These are phyloP conservation scores for Oryzias celebensis DNA, from an alignment of 2,113 vertebrate genomes.

Conservation along the genomic window DNA sequence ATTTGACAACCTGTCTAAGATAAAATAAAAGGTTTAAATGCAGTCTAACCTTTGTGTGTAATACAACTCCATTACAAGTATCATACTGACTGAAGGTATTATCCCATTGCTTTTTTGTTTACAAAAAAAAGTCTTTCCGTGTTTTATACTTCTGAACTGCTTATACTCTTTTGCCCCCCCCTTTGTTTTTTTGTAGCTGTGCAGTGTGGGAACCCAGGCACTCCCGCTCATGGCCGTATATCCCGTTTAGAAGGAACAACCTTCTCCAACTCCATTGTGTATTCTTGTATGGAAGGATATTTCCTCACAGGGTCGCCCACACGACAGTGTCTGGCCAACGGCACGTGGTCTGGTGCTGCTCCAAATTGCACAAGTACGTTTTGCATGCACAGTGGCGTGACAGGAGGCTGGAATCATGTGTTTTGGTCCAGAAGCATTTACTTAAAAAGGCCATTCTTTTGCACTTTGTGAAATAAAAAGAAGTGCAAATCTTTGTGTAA, in stretches of 20 bases:
- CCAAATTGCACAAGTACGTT: constrained; percentile 96
- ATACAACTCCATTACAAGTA: too few relatives aligned
- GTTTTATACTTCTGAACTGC: constrained; percentile 48
- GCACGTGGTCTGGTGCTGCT: constrained; percentile 91
- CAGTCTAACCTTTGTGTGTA: too few relatives aligned
- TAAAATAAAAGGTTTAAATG: too few relatives aligned
- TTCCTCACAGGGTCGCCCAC: constrained; percentile 88
- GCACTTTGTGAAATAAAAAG: constrained; percentile 2
- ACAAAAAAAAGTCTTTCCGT: constrained; percentile 53
- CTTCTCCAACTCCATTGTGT: constrained; percentile 92
- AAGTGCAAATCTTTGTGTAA: neutral
- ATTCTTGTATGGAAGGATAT: constrained; percentile 92
- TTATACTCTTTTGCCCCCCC: constrained; percentile 12
- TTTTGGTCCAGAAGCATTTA: constrained; percentile 1
- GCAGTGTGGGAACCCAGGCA: constrained; percentile 93
- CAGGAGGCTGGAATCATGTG: neutral
- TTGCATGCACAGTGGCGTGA: neutral
- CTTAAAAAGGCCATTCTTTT: neutral
- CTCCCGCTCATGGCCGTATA: constrained; percentile 88
- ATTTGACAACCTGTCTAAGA: constrained; percentile 1
- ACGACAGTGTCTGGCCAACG: constrained; percentile 92
- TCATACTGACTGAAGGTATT: too few relatives aligned
- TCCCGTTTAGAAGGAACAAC: constrained; percentile 88
- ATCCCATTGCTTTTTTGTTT: too few relatives aligned
- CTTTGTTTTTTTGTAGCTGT: constrained; percentile 80